A percentile compares a stretch with the other conserved stretches of the same genome.
Conservation (phyloP, 2,797 vertebrate genomes). For the Phrynocephalus forsythii region DNA sequence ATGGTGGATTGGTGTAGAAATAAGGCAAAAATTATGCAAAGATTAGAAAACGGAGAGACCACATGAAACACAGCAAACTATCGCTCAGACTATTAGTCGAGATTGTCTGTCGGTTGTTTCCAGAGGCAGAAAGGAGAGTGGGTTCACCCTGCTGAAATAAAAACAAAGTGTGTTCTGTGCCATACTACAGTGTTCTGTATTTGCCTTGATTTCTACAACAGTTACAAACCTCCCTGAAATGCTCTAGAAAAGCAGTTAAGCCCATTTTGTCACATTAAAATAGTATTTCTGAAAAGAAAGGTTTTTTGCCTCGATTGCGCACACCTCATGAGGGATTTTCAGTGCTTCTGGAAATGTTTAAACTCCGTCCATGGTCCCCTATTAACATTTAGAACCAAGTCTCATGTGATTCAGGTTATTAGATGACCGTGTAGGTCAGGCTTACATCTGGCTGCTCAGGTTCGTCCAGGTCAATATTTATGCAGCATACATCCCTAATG, state of each 20-base stretch:
- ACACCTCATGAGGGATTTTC: constrained; percentile 10
- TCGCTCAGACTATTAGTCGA: neutral
- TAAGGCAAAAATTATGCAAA: neutral
- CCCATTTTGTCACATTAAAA: constrained; percentile 13
- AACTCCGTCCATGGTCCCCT: neutral
- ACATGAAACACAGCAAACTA: neutral
- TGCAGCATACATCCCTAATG: constrained; percentile 10
- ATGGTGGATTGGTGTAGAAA: neutral
- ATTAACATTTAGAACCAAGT: constrained; percentile 29
- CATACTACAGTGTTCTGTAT: neutral
- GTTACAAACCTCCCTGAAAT: neutral
- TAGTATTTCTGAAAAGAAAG: constrained; percentile 23
- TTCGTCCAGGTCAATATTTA: constrained; percentile 30
- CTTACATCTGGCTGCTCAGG: constrained; percentile 15
- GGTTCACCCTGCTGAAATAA: neutral
- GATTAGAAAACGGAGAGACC: neutral
- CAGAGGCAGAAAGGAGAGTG: neutral
- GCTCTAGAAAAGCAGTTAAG: constrained; percentile 18
- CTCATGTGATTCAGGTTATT: constrained; percentile 23
- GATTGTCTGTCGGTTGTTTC: neutral
- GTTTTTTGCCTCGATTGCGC: constrained; percentile 5
- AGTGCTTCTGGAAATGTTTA: constrained; percentile 9
- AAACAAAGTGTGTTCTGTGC: neutral
- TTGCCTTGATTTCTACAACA: neutral
- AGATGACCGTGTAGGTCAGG: constrained; percentile 4